These are phyloP conservation scores for Eudemis profundana DNA, from an alignment of 2,888 invertebrate species.

Conservation along the genomic window DNA sequence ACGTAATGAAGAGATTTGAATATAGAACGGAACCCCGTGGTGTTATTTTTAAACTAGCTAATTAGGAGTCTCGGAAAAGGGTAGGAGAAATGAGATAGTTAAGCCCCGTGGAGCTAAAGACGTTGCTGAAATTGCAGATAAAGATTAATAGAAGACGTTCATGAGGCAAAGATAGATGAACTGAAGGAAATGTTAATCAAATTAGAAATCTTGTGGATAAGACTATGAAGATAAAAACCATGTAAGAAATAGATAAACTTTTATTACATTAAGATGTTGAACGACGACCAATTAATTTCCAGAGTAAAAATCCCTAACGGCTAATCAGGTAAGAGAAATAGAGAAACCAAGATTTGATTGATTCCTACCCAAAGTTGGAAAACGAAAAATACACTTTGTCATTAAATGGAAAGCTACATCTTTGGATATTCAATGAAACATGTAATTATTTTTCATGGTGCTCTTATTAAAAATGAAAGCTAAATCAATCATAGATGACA, in stretches of 20 bases:
- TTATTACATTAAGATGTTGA: background rate
- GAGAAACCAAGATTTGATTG: no score
- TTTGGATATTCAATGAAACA: no score
- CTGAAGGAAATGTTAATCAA: background rate
- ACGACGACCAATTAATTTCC: no score
- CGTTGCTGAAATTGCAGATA: background rate
- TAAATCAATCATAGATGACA: background rate
- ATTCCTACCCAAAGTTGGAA: no score
- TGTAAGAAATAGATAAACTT: background rate
- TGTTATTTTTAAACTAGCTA: conserved; percentile 17
- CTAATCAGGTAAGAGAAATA: no score
- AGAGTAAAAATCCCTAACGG: no score
- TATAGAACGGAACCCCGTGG: conserved; percentile 31
- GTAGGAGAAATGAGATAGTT: conserved; percentile 6
- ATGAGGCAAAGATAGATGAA: conserved; percentile 5
- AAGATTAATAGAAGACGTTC: background rate
- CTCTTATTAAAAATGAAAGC: background rate
- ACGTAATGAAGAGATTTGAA: conserved; percentile 40
- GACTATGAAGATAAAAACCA: background rate
- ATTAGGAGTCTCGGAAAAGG: conserved; percentile 22
- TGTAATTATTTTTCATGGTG: background rate
- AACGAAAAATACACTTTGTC: no score
- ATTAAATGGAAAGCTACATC: no score
- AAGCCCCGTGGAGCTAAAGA: conserved; percentile 15
- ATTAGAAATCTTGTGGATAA: background rate